These are phyloP conservation scores for Sylvietta virens DNA, from an alignment of 2,113 vertebrate species.

Conservation along the genomic window DNA sequence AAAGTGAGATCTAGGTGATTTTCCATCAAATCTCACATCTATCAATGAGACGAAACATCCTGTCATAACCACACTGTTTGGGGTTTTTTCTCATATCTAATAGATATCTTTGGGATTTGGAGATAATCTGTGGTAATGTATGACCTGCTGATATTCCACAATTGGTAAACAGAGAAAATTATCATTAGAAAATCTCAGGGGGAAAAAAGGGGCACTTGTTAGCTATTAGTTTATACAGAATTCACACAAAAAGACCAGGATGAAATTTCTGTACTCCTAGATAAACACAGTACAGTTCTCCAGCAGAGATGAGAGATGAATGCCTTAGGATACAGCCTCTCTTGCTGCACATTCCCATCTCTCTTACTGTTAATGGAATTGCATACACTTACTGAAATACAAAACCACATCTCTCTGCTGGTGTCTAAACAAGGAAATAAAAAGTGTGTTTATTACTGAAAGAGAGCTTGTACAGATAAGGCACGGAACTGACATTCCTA, in stretches of 20 bases:
- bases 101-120: not conserved
- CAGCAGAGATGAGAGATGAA: not conserved
- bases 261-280: not conserved
- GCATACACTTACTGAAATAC: not conserved
- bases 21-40: not conserved
- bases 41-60: not conserved
- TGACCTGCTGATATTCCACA: not conserved
- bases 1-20: not conserved
- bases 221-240: not conserved
- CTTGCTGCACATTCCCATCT: not conserved
- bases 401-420: not conserved
- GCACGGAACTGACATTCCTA: not conserved
- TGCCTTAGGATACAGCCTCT: not conserved
- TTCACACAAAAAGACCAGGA: not conserved
- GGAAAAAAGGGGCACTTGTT: not conserved
- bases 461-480: not conserved
- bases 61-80: not conserved
- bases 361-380: not conserved
- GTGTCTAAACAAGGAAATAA: not conserved
- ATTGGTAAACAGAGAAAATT: not conserved
- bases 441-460: not conserved
- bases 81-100: not conserved
- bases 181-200: not conserved
- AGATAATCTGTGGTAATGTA: not conserved
- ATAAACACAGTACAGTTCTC: not conserved